Conservation (phyloP, 2,797 vertebrate species). For the Dryobates pubescens region DNA sequence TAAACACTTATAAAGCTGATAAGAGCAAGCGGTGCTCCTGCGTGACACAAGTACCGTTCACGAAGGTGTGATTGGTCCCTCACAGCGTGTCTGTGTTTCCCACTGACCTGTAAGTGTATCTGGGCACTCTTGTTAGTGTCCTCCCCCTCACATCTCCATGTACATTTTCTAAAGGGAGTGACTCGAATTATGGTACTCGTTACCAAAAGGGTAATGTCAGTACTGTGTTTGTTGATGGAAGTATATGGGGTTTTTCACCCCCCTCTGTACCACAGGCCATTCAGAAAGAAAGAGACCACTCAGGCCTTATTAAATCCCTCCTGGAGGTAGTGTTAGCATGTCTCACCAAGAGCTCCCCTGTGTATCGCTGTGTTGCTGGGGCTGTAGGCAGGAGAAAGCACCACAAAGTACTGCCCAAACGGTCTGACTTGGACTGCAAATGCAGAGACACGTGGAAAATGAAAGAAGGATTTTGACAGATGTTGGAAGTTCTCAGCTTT, state of each 20-base stretch:
- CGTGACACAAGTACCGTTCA: accelerated
- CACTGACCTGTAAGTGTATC: background rate
- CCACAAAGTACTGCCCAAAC: background rate
- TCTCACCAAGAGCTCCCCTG: background rate
- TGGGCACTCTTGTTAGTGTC: background rate
- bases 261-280: background rate
- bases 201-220: constrained; percentile 56
- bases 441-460: background rate
- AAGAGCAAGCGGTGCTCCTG: background rate
- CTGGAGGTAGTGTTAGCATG: background rate
- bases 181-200: constrained; percentile 18
- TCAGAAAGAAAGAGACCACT: background rate
- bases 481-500: background rate
- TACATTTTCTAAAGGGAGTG: constrained; percentile 9
- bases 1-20: background rate
- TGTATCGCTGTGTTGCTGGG: accelerated
- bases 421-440: background rate
- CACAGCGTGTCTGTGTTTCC: accelerated
- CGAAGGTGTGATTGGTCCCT: background rate
- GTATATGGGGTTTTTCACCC: background rate
- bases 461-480: constrained; percentile 25
- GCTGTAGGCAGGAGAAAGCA: background rate
- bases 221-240: background rate
- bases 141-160: background rate
- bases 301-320: background rate